Conservation (phyloP, 2,797 vertebrate genomes). For the Halcyon leucocephala region DNA sequence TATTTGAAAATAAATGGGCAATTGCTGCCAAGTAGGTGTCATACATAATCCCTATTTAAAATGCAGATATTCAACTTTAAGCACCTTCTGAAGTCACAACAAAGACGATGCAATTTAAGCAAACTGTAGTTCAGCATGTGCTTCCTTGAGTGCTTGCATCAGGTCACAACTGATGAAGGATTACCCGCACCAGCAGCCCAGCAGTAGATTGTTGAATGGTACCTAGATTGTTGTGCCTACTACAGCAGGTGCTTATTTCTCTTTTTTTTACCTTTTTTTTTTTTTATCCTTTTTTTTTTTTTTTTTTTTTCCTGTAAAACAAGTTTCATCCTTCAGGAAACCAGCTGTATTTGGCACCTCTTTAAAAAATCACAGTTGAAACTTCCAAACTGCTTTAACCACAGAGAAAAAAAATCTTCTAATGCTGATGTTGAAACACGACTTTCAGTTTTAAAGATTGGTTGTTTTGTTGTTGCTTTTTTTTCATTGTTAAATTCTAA, state of each 20-base stretch:
- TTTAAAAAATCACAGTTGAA: not conserved
- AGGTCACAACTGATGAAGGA: not conserved
- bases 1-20: slow-evolving; percentile 44
- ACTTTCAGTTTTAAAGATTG: slow-evolving; percentile 39
- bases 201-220: not conserved
- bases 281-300: too few relatives aligned
- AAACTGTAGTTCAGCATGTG: not conserved
- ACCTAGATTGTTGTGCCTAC: not conserved
- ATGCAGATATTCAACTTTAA: not conserved
- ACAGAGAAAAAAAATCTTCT: not conserved
- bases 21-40: slow-evolving; percentile 35
- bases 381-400: not conserved
- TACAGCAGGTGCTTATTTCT: not conserved
- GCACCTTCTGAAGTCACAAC: not conserved
- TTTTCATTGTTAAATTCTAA: slow-evolving; percentile 40
- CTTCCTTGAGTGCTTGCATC: not conserved
- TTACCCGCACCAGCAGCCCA: not conserved
- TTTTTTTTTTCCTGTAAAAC: not conserved
- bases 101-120: not conserved
- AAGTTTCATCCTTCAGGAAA: slow-evolving; percentile 13
- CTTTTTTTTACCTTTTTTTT: not conserved
- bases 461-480: not conserved
- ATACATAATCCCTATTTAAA: slow-evolving; percentile 6
- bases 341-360: not conserved
- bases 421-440: slow-evolving; percentile 39